Conservation (phyloP, 2,888 invertebrate genomes). For the Cantharis lateralis region DNA sequence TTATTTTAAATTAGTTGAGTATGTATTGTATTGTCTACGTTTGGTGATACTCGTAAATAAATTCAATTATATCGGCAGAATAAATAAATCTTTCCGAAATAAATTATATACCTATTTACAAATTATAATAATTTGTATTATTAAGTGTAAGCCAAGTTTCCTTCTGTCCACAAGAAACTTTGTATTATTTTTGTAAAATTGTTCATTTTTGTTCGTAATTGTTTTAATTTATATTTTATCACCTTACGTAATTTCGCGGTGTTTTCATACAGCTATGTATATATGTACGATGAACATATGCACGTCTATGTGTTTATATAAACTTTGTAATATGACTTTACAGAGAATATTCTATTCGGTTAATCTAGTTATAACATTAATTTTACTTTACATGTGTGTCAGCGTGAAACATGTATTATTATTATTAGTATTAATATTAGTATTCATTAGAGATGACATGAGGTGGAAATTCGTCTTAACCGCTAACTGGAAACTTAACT, state of each 20-base stretch:
- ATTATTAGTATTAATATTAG: constrained; percentile 2
- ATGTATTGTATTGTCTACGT: not conserved
- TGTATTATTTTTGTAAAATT: not conserved
- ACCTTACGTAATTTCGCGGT: not conserved
- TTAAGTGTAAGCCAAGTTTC: not conserved
- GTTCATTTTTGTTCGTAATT: not conserved
- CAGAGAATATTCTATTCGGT: not conserved
- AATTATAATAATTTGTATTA: not conserved
- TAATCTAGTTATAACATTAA: constrained; percentile 3
- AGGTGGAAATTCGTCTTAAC: not conserved
- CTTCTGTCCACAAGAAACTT: not conserved
- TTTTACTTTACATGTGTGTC: constrained; percentile 2
- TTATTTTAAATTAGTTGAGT: not conserved
- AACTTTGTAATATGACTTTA: not conserved
- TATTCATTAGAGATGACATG: not conserved
- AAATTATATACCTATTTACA: no score
- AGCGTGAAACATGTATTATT: constrained; percentile 1
- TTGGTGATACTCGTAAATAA: not conserved
- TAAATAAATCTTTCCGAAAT: not conserved
- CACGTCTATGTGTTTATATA: not conserved
- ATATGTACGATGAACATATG: not conserved
- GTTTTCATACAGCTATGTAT: not conserved
- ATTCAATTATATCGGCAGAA: not conserved
- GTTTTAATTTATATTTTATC: not conserved
- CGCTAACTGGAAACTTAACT: not conserved